These are phyloP conservation scores for Homarus gammarus DNA, from an alignment of 2,888 invertebrate genomes.

Conservation along the genomic window DNA sequence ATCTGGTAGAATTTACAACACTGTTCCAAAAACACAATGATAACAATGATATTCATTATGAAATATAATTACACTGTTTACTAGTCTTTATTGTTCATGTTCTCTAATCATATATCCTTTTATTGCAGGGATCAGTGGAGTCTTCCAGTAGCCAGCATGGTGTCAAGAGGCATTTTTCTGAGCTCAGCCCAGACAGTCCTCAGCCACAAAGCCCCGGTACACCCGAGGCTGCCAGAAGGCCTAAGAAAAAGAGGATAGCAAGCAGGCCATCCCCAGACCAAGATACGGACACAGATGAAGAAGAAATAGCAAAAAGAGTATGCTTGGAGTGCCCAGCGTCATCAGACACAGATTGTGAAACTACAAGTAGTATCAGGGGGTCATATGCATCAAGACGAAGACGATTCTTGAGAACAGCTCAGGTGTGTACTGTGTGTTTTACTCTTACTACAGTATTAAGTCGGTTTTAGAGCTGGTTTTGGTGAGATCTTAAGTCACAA, in stretches of 20 bases:
- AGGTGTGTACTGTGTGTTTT: slow-evolving; percentile 19
- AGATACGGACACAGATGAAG: not conserved
- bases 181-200: not conserved
- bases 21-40: no score
- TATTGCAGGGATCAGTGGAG: slow-evolving; percentile 1
- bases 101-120: no score
- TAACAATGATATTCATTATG: no score
- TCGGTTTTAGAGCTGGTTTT: no score
- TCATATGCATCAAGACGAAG: slow-evolving; percentile 49
- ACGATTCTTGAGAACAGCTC: slow-evolving; percentile 58
- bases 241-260: not conserved
- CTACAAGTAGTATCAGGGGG: slow-evolving; percentile 15
- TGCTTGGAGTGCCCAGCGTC: not conserved
- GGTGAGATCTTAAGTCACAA: no score
- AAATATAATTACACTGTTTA: no score
- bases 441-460: no score
- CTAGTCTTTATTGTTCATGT: no score
- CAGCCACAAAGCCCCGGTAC: not conserved
- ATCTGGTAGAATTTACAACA: no score
- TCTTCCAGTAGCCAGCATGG: slow-evolving; percentile 12
- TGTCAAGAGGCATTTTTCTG: slow-evolving; percentile 32
- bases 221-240: not conserved
- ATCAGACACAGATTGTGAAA: slow-evolving; percentile 10
- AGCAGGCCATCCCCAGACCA: not conserved
- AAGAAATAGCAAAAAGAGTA: slow-evolving; percentile 19